These are phyloP conservation scores for Podarcis muralis DNA, from an alignment of 2,113 vertebrate genomes.

Conservation along the genomic window DNA sequence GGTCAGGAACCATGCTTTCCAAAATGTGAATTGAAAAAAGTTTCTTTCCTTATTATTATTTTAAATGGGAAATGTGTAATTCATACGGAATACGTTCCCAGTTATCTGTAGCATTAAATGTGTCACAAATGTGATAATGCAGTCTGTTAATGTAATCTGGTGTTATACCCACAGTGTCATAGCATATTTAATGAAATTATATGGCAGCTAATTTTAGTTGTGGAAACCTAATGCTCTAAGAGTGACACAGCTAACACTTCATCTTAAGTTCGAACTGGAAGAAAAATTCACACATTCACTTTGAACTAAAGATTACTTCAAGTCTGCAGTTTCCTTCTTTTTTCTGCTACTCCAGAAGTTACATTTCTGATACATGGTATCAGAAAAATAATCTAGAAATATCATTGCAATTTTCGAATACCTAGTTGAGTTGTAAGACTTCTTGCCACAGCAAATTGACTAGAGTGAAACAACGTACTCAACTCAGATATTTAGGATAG, in stretches of 20 bases:
- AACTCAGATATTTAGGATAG: neutral
- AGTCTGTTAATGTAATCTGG: conserved; percentile 45
- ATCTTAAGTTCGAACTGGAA: conserved; percentile 18
- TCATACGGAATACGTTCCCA: conserved; percentile 54
- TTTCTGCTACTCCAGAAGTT: conserved; percentile 36
- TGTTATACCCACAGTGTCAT: conserved; percentile 12
- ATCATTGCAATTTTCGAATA: neutral
- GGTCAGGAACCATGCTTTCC: neutral
- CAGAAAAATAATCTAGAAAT: neutral
- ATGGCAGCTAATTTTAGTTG: conserved; percentile 30
- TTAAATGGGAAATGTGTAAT: neutral
- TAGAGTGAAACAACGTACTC: too few species aligned
- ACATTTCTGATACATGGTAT: conserved; percentile 33
- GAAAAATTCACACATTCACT: conserved; percentile 6
- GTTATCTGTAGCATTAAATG: conserved; percentile 43
- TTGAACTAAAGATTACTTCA: neutral
- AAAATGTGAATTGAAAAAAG: neutral
- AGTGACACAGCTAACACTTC: conserved; percentile 44
- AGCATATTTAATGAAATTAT: conserved; percentile 47
- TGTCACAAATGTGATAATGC: conserved; percentile 45
- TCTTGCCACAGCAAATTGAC: neutral
- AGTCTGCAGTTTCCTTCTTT: neutral
- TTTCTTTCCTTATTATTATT: conserved; percentile 26
- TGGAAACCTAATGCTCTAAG: conserved; percentile 32
- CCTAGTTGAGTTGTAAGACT: neutral